Base-by-base conservation (phyloP, 2,797 vertebrate genomes). In the Leptatherina wallacei region DNA sequence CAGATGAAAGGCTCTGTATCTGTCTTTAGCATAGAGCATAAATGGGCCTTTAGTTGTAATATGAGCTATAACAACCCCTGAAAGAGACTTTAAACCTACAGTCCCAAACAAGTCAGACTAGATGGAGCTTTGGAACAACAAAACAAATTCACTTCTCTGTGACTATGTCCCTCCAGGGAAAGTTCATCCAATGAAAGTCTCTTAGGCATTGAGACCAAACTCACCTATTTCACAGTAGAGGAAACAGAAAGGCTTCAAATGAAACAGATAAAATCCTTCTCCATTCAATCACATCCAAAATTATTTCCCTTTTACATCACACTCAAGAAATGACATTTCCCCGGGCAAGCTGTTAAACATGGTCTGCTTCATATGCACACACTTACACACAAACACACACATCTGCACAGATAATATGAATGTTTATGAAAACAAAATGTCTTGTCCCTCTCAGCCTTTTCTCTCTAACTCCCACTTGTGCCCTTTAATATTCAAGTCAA, bases 251-350 rank as follows among this genome's bases (percentile, higher is more conserved):
- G 38, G 69, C 80, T 56, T 51, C 69, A 84, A 86, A 86, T 76
- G 67, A 88, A 88, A 84, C 61, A 67, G 73, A 85, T 82, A 73
- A 89, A 88, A 81, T 38, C 69, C 47, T 69, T 64, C 74, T 82
- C 65, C 44, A 30, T 82, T 80, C 64, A 56, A 63, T 72, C 71
- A 38, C 69, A 71, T 66, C 69, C 49, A 77, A 84, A 89, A 85
- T 77, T 22, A 73, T 65, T 85, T 81, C 73, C 76, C 74, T 87
- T 85, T 83, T 74, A 86, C 81, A 69, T 85, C 81, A 82, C 70
- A 9, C 73, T 81, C 62, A 62, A 71, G 20, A 59, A 85, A 84
- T 80, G 89, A 87, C 85, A 91, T 91, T 91, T 90, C 87, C 85
- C 66, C 42, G 1, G 86, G 90, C 89, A 73, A 74, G 35, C 76